Evolutionary conservation across 1,140 invertebrate genomes (phyloP), one percentile per base, ranked within the genome.

Genomic region (Dermatophagoides farinae): DNA sequence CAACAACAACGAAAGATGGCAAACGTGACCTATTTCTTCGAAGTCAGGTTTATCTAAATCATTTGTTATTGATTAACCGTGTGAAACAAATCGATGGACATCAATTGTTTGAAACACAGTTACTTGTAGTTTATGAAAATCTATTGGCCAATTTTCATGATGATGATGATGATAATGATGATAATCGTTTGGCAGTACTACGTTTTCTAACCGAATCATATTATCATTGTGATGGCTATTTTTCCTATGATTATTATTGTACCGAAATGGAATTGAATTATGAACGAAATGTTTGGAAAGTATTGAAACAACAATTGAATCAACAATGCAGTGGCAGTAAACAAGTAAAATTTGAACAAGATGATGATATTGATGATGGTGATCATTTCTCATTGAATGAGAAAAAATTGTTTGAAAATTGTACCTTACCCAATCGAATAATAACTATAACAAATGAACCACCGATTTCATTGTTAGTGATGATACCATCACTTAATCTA

Each of bases 191-290:
- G 8, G 31, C 31, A 4, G 9, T 47, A 18, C 23, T 55, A 22
- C 53, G 31, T 41, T 55, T 55, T 44, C 1, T 55, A 18, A 55
- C 14, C 53, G 53, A 55, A 12, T 57, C 54, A 50, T 18, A 10
- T 46, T 54, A 18, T 12, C 60, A 18, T 59, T 38, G 5, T 11
- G 57, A 59, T 54, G 57, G 57, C 1, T 59, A 59, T 25, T 59
- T 59, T 23, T 59, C 57, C 20, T 59, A 14, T 12, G 57, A 59
- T n/a, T 59, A 22, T 58, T 59, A 59, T 41, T 59, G 51, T 23
- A 47, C 1, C 5, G 20, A 58, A 25, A 8, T 5, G 12, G 51
- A 59, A 12, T 58, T 38, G 16, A 58, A 59, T 38, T 59, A 61
- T 37, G 54, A 47, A 18, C 59, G 51, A 41, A 59, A 52, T 59